Base-by-base conservation (phyloP, 2,113 vertebrate genomes). In the Manacus vitellinus region DNA sequence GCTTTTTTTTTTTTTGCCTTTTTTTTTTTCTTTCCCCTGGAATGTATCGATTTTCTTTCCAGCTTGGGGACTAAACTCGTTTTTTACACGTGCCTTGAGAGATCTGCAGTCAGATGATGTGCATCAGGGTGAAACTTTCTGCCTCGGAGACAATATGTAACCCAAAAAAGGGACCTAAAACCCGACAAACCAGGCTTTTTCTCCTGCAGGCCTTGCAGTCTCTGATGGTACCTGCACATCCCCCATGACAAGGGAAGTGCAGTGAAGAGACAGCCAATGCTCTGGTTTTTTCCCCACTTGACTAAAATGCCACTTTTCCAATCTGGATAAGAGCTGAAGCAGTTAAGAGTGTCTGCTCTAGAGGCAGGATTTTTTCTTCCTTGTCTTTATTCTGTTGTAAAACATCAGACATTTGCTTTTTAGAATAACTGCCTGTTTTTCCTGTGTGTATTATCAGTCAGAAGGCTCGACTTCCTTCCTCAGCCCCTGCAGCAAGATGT, bases 131-230 rank as follows among this genome's bases (percentile, higher is more conserved):
- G 35, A 27, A 61, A 12, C 28, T 25, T 33, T 8, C 35, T n/a
- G 8, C 14, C 19, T 33, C 3, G 0, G 12, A 65, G 31, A 63
- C 8, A 52, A 23, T 2, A 4, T 4, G 12, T 37, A 74, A 46
- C 20, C 39, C 11, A 4, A 8, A 47, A 61, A 33, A 70, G 7
- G 23, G 47, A 5, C 46, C 52, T 7, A 35, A 78, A 65, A 8
- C 24, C 35, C 43, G 44, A 27, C 15, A 11, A 62, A 56, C 5
- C 6, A 11, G 2, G 2, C 0, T 8, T 19, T 54, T 72, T 17
- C 10, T 76, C 43, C n/a, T 67, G 24, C n/a, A 39, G 55, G 25
- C 51, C 41, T 27, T 12, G 10, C 61, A 33, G 30, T 44, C 41
- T 23, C 62, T 0, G 2, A 4, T 24, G 65, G 19, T 51, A 54